A percentile compares a stretch with the other conserved stretches of the same genome.
Conservation (phyloP, 2,888 invertebrate species). For the Epistrophella euchroma region DNA sequence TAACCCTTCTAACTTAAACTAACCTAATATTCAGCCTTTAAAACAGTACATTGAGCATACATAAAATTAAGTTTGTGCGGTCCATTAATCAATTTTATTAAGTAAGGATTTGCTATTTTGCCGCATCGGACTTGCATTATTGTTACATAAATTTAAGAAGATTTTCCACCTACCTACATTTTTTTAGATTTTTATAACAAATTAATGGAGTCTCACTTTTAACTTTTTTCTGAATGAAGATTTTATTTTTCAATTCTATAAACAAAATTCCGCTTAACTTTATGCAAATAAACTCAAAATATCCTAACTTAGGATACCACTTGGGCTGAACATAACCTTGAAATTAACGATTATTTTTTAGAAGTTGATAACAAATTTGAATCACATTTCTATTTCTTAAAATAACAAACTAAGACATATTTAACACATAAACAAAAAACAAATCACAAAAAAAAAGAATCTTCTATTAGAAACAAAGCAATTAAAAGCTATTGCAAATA, state of each 20-base stretch:
- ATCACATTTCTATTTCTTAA: not conserved
- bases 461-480: not conserved
- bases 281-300: not conserved
- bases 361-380: not conserved
- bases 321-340: not conserved
- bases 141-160: too few relatives aligned
- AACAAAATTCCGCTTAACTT: not conserved
- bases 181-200: too few relatives aligned
- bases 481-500: not conserved
- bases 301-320: not conserved
- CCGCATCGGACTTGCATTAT: too few relatives aligned
- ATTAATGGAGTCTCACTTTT: not conserved
- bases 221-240: not conserved
- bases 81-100: too few relatives aligned
- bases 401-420: not conserved
- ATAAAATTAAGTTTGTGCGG: too few relatives aligned
- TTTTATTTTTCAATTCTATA: not conserved
- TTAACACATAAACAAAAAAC: not conserved
- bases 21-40: too few relatives aligned
- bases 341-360: not conserved
- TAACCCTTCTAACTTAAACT: too few relatives aligned
- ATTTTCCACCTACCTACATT: too few relatives aligned
- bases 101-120: too few relatives aligned
- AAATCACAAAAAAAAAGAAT: not conserved
- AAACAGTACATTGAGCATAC: too few relatives aligned